Evolutionary conservation across 1,140 invertebrate species (phyloP), one percentile per base, ranked within the genome.

Genomic region (Rhizoglyphus robini): DNA sequence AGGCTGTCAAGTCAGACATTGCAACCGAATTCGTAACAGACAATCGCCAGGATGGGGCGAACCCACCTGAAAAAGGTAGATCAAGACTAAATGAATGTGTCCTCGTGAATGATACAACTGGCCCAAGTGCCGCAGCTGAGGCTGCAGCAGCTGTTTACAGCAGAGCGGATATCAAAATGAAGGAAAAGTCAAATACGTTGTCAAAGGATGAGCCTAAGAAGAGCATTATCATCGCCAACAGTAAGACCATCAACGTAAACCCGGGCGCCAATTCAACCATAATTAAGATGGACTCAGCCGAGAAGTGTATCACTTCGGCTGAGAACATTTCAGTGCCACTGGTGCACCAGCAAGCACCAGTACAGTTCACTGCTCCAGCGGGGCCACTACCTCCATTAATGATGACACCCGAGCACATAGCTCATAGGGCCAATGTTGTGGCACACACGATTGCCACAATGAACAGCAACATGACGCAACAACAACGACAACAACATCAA

Each of bases 1-100:
- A 98, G 80, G 94, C 95, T 29, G 94, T 68, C n/a, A 58, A 61
- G 54, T 64, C 67, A 8, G 67, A 68, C 20, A 41, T 68, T 32
- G 29, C 59, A n/a, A n/a, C n/a, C n/a, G n/a, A n/a, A n/a, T n/a
- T n/a, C n/a, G 23, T 23, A 23, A 46, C 41, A 15, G 18, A 58
- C 27, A 20, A 27, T 27, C n/a, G 18, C 27, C n/a, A 27, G 15
- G 36, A 34, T 61, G 59, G 2, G 13, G 59, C 13, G 13, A 61
- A n/a, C 29, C 13, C 13, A 13, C 15, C 25, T n/a, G 32, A 31
- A 13, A 32, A 23, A 11, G 20, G 8, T 8, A 23, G 20, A 32
- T 11, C 51, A 32, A 8, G 23, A 20, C 13, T 13, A 27, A 27
- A n/a, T n/a, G n/a, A n/a, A n/a, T n/a, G n/a, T n/a, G n/a, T n/a